A percentile compares a stretch with the other conserved stretches of the same genome.
Conservation (phyloP, 1,140 invertebrate species). For the Hycleus phaleratus region DNA sequence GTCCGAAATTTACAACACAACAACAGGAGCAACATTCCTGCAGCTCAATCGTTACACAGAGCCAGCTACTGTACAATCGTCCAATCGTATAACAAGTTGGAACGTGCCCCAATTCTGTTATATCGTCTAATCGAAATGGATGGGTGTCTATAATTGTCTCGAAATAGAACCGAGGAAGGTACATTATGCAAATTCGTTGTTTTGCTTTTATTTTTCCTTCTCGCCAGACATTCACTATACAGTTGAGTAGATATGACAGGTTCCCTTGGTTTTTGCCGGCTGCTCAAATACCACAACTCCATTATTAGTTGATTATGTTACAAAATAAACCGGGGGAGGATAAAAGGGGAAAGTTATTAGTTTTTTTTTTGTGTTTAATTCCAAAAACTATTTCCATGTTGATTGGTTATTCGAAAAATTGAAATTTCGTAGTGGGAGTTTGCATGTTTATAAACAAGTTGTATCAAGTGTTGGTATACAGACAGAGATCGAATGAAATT, state of each 20-base stretch:
- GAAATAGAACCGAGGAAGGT: constrained; percentile 19
- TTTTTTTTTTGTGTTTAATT: too few relatives aligned
- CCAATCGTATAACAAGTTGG: background rate
- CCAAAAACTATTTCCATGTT: too few relatives aligned
- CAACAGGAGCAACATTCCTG: constrained; percentile 15
- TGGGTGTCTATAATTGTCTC: constrained; percentile 13
- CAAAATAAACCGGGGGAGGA: too few relatives aligned
- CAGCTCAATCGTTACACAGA: constrained; percentile 21
- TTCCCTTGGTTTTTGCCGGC: too few relatives aligned
- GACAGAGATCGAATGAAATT: constrained; percentile 10
- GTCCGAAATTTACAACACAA: constrained; percentile 13
- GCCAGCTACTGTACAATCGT: constrained; percentile 18
- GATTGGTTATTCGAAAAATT: too few relatives aligned
- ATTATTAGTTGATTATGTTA: too few relatives aligned
- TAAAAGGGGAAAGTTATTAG: too few relatives aligned
- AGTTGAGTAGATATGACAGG: too few relatives aligned
- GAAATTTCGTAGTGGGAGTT: constrained; percentile 2
- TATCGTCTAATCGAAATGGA: too few relatives aligned
- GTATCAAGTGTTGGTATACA: constrained; percentile 8
- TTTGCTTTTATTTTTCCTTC: constrained; percentile 15
- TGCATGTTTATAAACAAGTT: constrained; percentile 20
- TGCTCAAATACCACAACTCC: too few relatives aligned
- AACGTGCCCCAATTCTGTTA: constrained; percentile 3
- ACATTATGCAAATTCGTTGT: constrained; percentile 10
- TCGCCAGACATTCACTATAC: background rate